Conservation (phyloP, 1,140 invertebrate genomes). For the Trichomalopsis sarcophagae region DNA sequence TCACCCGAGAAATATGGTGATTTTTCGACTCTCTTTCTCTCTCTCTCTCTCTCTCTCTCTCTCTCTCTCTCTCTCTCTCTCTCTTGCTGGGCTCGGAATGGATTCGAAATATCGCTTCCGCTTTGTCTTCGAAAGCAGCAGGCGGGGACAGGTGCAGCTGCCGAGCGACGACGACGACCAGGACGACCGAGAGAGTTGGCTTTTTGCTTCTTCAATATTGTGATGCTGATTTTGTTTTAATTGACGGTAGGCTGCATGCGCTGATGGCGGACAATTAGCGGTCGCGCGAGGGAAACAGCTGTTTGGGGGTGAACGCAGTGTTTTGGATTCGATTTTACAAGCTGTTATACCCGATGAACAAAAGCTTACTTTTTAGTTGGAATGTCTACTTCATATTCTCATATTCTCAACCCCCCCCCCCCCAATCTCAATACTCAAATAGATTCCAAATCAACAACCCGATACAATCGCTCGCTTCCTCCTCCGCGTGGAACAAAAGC, state of each 20-base stretch:
- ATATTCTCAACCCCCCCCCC: too few relatives aligned
- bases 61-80: neutral
- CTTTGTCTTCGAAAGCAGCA: neutral
- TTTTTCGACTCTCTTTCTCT: neutral
- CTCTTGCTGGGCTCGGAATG: neutral
- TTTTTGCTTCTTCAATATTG: neutral
- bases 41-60: neutral
- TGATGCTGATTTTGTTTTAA: neutral
- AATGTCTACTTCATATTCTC: too few relatives aligned
- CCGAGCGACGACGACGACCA: too few relatives aligned
- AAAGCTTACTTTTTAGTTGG: too few relatives aligned
- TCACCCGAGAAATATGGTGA: neutral
- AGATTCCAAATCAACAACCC: neutral
- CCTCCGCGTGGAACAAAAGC: neutral
- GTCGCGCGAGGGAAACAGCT: too few relatives aligned
- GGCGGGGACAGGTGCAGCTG: neutral
- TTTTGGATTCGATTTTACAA: too few relatives aligned
- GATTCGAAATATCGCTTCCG: neutral
- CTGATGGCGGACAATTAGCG: too few relatives aligned
- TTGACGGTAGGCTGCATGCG: neutral
- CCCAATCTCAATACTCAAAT: too few relatives aligned
- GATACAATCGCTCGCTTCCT: slow-evolving; percentile 22
- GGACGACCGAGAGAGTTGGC: neutral
- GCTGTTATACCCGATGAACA: too few relatives aligned
- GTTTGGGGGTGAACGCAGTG: too few relatives aligned